Conservation (phyloP, 2,888 invertebrate genomes). For the Drosophila antonietae region DNA sequence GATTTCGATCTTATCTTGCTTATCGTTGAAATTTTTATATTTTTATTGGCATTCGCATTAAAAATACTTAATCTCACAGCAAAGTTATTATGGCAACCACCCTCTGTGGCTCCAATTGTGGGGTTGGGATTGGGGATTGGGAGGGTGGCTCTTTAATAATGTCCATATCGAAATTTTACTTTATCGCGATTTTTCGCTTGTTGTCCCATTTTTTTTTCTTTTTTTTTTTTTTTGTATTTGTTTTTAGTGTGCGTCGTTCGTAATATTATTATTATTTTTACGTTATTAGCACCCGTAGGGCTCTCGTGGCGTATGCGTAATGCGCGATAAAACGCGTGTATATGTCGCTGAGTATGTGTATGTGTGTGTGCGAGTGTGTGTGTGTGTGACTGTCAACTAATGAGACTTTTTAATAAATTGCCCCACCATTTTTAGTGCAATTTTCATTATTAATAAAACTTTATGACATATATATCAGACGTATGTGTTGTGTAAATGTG, state of each 20-base stretch:
- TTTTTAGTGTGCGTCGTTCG: constrained; percentile 39
- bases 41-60: constrained; percentile 77
- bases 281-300: constrained; percentile 78
- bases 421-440: constrained; percentile 77
- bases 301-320: constrained; percentile 73
- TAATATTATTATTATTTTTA: constrained; percentile 71
- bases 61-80: constrained; percentile 80
- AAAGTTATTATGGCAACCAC: constrained; percentile 59
- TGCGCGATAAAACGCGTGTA: constrained; percentile 68
- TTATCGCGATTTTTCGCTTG: constrained; percentile 69
- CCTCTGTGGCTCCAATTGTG: constrained; percentile 27
- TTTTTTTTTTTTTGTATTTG: constrained; percentile 25
- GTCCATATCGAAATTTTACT: constrained; percentile 78
- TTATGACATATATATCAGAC: constrained; percentile 72
- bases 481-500: constrained; percentile 33
- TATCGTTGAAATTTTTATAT: constrained; percentile 80
- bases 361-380: constrained; percentile 25
- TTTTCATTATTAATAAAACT: constrained; percentile 81
- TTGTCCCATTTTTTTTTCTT: constrained; percentile 14
- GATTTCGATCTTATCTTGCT: constrained; percentile 69
- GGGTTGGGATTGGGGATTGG: background rate
- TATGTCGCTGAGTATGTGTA: constrained; percentile 7
- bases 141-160: constrained; percentile 64
- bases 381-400: constrained; percentile 62
- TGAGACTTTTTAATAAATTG: constrained; percentile 80